Base-by-base conservation (phyloP, 23 tunicate species). In the Trididemnum miniatum region DNA sequence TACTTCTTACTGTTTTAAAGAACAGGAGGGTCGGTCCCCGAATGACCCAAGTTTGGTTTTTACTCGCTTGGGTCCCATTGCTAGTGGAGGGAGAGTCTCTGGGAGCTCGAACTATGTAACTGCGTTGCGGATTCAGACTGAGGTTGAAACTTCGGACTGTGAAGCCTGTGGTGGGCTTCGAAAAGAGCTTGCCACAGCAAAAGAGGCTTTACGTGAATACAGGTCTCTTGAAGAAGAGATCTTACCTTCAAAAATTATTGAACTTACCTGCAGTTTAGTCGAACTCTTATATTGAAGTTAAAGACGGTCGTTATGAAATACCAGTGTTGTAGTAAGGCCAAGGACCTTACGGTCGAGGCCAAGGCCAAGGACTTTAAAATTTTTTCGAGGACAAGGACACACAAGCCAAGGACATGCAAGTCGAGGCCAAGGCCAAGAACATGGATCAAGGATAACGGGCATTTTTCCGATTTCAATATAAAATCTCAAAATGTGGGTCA, bases 231-330 rank as follows among this genome's bases (percentile, higher is more conserved):
- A 32, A 2, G 75, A 67, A 38, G 18, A 7, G 2, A 4, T 67
- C 7, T 38, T 30, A 32, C 75, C 38, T 30, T 67, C 75, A 32
- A 31, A 4, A 7, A 67, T 4, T 67, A 38, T 30, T 9, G 38
- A 67, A 67, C 37, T 67, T 12, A n/a, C 75, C 31, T 3, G 12
- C 7, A 12, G 9, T 3, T 38, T 67, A 3, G 75, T 67, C 5
- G 38, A 67, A 33, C 75, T n/a, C 37, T 5, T 9, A 67, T 31
- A 67, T 67, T 67, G 32, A 5, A 7, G 75, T 67, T 4, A n/a
- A 4, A 5, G 38, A 67, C 32, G 38, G 38, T n/a, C 75, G 38
- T 31, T 67, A 67, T 73, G 59, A 73, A 39, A 73, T n/a, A n/a
- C n/a, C n/a, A n/a, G n/a, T n/a, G n/a, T n/a, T n/a, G n/a, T n/a